Evolutionary conservation across 2,113 vertebrate genomes (phyloP), one percentile per base, ranked within the genome.

Genomic region (Falcunculus frontatus): DNA sequence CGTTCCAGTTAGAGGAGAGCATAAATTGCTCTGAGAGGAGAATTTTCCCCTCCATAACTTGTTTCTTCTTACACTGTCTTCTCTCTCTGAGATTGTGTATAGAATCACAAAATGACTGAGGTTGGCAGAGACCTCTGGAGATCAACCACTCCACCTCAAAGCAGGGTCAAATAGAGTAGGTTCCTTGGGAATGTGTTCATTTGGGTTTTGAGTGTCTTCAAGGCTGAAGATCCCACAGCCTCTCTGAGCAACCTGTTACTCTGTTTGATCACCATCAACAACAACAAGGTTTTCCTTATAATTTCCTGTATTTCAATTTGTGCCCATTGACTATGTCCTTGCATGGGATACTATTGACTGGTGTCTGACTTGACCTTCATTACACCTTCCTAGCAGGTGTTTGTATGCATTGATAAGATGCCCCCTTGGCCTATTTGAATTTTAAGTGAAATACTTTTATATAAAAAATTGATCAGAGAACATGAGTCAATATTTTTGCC

Each of bases 401-500:
- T 84, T 60, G 16, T 70, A 5, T 10, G 6, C 27, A 16, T 35
- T 64, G 44, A 19, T 73, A 46, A 76, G 68, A 49, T 62, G 4
- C 8, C 16, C 29, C 5, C 15, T 87, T 42, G 72, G 60, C 56
- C 47, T 70, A 5, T 30, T 70, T 63, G 16, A 89, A 68, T 57
- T 75, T 70, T 59, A 44, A 39, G 52, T 78, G 56, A 91, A 89
- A 87, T 42, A 49, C 33, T 76, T 67, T 56, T 27, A 15, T 84
- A 15, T 87, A 41, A 55, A 89, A 78, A 69, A n/a, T 29, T 73
- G 13, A 11, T 55, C 7, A 6, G 23, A 62, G 13, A 86, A 26
- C 17, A 10, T 4, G 7, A 73, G 47, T 67, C 0, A 0, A 3
- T 85, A n/a, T 60, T 93, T 74, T 84, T 29, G 8, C 16, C 49